Base-by-base conservation (phyloP, 2,113 vertebrate genomes). In the Gymnogyps californianus region DNA sequence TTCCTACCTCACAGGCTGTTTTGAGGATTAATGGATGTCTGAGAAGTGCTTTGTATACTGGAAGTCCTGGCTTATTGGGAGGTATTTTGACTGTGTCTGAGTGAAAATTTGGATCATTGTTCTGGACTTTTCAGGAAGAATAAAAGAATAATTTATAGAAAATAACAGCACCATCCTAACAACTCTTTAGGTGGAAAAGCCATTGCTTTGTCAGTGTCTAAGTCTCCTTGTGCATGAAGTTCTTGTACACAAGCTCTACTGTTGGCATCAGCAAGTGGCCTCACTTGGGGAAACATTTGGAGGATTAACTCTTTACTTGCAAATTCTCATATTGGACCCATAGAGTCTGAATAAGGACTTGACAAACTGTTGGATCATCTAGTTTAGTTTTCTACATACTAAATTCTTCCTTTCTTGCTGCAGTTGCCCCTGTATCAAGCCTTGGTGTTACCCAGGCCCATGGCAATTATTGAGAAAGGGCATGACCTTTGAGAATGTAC, bases 1-100 rank as follows among this genome's bases (percentile, higher is more conserved):
- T 96, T 97, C 82, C 93, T 96, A 97, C 91, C 91, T 97, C 94
- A 94, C 91, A 96, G 94, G 67, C 89, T 96, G 82, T 96, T 97
- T 96, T 83, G 71, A 83, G 92, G 97, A 96, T 97, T 97, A 97
- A 94, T 90, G 92, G 34, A 44, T 96, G 96, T 97, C 97, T 97
- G 97, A 97, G 95, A 95, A 91, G 75, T 78, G 87, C 95, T 97
- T 97, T 97, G 90, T 94, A 44, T 66, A 47, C 59, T 96, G 82
- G 90, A 91, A 95, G 91, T 86, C 82, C 93, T 91, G 89, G 84
- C 64, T 95, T 93, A 89, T 92, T 52, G 31, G 44, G 72, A 84
- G 40, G 36, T 95, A 67, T 88, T 96, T 94, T 88, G 58, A 91
- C 44, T 86, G 51, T 54, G 71, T 90, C 75, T 94, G 87, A 62